A percentile compares a stretch with the other conserved stretches of the same genome.
These are phyloP conservation scores for Metridium senile DNA, from an alignment of 92 coral and sea anemone genomes.

Conservation along the genomic window DNA sequence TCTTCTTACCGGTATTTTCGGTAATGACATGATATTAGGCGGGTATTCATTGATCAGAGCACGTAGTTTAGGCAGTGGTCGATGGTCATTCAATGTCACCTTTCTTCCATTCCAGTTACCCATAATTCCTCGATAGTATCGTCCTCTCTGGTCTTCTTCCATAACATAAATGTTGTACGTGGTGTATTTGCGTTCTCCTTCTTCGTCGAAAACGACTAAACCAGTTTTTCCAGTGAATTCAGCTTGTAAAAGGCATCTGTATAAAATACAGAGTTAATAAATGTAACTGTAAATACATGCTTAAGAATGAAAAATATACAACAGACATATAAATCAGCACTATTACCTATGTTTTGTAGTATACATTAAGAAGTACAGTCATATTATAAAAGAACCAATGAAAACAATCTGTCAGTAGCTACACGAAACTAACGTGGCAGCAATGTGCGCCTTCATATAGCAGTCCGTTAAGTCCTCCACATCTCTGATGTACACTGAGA, in stretches of 20 bases:
- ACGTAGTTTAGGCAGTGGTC: constrained; percentile 31
- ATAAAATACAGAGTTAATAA: no score
- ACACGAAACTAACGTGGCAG: no score
- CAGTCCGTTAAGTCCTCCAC: no score
- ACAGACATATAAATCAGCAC: not conserved
- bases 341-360: no score
- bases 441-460: no score
- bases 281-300: not conserved
- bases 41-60: constrained; percentile 70
- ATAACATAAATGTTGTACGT: constrained; percentile 37
- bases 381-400: no score
- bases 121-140: constrained; percentile 24
- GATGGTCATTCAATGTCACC: constrained; percentile 24
- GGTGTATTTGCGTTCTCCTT: constrained; percentile 55
- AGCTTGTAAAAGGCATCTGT: constrained; percentile 51
- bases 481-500: no score
- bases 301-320: not conserved
- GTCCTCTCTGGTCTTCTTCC: constrained; percentile 20
- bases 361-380: no score
- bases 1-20: constrained; percentile 32
- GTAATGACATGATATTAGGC: constrained; percentile 67
- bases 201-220: constrained; percentile 56
- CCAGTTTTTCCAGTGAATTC: constrained; percentile 70
- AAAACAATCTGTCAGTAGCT: no score
- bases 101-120: constrained; percentile 68